Evolutionary conservation across 2,888 invertebrate genomes (phyloP), one percentile per base, ranked within the genome.

Genomic region (Ochlodes sylvanus): DNA sequence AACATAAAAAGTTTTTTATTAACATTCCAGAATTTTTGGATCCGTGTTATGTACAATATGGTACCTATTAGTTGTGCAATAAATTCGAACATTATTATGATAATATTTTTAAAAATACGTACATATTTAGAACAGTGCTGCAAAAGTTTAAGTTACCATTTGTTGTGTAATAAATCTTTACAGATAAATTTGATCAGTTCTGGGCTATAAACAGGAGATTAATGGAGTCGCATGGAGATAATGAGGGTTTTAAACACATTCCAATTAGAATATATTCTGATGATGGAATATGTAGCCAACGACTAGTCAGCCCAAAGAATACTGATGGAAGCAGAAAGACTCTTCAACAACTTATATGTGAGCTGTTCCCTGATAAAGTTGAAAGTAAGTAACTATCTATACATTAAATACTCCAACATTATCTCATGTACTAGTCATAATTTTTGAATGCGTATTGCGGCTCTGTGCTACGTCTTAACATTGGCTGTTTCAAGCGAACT

Each of bases 171-270:
- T 12, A 38, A 38, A 38, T 65, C 73, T 71, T 94, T 94, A 57
- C 89, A 97, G 98, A 99, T 86, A 98, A 98, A 90, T 99, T 99
- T 92, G 99, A 99, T 87, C 99, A 99, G 88, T 99, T 99, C 88
- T 99, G 99, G 99, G 96, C 98, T 3, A 97, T 99, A 12, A 99
- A 99, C 86, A 95, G 98, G 76, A 96, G 98, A 82, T 92, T 99
- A 64, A 99, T 99, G 99, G 99, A 99, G 83, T 94, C 96, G 0
- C 94, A 95, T 72, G 96, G 95, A 63, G 96, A 96, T 62, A 96
- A 95, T 79, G 97, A 98, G 78, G 94, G 96, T 64, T 98, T 98
- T 81, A 97, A 97, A 86, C 95, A 97, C 89, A 97, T 99, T 93
- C 98, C 99, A 64, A 95, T 98, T 73, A 95, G 98, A 78, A 96